These are phyloP conservation scores for Trichonephila clavipes DNA, from an alignment of 1,140 invertebrate genomes.

Conservation along the genomic window DNA sequence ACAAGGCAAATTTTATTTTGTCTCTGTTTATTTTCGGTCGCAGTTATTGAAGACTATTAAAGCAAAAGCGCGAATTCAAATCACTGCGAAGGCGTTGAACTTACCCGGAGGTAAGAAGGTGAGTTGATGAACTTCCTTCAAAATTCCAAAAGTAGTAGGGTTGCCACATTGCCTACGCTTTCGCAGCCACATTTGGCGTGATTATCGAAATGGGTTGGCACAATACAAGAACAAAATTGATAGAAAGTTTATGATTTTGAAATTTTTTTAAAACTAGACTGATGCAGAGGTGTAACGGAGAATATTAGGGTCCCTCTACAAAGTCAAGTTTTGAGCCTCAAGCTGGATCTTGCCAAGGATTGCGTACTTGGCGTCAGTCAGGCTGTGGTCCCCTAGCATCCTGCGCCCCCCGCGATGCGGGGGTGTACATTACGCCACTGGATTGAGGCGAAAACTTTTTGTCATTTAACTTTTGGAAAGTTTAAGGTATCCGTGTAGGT, in stretches of 20 bases:
- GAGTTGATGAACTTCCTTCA: conserved; percentile 54
- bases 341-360: no score
- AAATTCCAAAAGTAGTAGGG: conserved; percentile 45
- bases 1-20: background rate
- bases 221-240: background rate
- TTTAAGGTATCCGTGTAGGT: no score
- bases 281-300: no score
- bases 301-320: no score
- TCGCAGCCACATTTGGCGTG: conserved; percentile 4
- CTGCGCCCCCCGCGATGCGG: no score
- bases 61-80: conserved; percentile 36
- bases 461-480: no score
- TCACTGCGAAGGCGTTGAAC: conserved; percentile 61
- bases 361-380: no score
- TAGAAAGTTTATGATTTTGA: background rate
- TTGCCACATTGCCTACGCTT: conserved; percentile 16
- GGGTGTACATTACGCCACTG: no score
- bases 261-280: no score
- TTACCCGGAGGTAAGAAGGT: conserved; percentile 46
- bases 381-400: no score
- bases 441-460: no score
- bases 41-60: conserved; percentile 14
- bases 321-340: no score
- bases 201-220: background rate
- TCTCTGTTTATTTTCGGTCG: background rate